phyloP scores from a whole-genome alignment of 2,888 invertebrate species.

The Lacanobia wlatinum region DNA sequence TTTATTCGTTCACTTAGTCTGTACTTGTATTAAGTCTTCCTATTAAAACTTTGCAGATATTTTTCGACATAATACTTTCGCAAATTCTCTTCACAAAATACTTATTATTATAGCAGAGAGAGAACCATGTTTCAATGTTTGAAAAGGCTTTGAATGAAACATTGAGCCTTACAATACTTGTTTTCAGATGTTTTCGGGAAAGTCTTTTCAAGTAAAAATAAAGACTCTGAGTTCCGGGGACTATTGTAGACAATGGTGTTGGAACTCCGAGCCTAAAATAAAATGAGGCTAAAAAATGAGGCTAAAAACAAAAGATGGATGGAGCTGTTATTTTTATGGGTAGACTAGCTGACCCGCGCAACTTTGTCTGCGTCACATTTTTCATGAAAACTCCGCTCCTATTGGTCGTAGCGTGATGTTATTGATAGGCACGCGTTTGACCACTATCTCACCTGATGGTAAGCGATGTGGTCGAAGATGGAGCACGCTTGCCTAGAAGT shows the following conservation, averaged over 20 bases:
- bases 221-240: background rate
- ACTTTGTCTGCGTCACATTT: too few species aligned
- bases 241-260: background rate
- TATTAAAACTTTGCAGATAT: constrained; percentile 18
- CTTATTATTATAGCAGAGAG: background rate
- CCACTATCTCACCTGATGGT: too few species aligned
- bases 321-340: background rate
- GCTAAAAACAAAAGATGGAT: background rate
- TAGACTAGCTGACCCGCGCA: too few species aligned
- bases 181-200: background rate
- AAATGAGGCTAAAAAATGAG: background rate
- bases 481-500: too few species aligned
- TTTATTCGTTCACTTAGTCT: background rate
- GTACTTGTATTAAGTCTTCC: background rate
- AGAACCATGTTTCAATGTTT: background rate
- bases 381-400: too few species aligned
- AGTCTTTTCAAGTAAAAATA: background rate
- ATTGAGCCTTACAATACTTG: background rate
- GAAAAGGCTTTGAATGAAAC: background rate
- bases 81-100: background rate
- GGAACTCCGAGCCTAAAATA: background rate
- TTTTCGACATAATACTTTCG: background rate
- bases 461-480: too few species aligned
- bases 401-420: too few species aligned
- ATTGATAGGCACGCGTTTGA: too few species aligned